These are phyloP conservation scores for Macrotis lagotis DNA, from an alignment of 2,113 vertebrate genomes.

Conservation along the genomic window DNA sequence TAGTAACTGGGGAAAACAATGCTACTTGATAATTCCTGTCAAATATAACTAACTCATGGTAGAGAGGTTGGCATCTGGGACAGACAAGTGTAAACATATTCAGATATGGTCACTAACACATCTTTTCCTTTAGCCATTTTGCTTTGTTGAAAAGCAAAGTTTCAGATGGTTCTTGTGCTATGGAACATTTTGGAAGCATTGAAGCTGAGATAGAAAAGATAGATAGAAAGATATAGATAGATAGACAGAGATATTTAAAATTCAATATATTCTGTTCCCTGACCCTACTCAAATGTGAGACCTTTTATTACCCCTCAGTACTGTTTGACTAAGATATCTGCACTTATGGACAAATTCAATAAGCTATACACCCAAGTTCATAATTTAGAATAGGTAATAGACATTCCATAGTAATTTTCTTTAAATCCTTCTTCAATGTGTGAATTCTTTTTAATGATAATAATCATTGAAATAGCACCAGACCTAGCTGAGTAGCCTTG, in stretches of 20 bases:
- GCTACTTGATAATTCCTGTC: not conserved
- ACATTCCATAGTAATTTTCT: not conserved
- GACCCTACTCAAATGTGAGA: not conserved
- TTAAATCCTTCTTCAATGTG: not conserved
- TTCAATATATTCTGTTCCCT: not conserved
- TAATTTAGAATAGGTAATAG: not conserved
- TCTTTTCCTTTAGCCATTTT: not conserved
- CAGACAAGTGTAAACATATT: not conserved
- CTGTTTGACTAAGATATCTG: not conserved
- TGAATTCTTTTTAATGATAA: not conserved
- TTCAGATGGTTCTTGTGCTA: not conserved
- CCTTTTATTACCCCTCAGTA: not conserved
- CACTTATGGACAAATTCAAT: not conserved
- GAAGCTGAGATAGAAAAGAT: not conserved
- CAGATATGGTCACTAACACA: not conserved
- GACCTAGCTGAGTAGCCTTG: no score
- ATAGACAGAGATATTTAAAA: not conserved
- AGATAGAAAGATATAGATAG: no score
- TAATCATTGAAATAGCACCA: not conserved
- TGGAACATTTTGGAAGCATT: not conserved
- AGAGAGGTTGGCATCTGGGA: not conserved
- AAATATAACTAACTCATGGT: not conserved
- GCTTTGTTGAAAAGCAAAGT: not conserved
- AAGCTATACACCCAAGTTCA: not conserved
- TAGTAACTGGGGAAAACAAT: not conserved